Evolutionary conservation across 2,888 invertebrate species (phyloP), one percentile per base, ranked within the genome.

Genomic region (Macrophya annulata): DNA sequence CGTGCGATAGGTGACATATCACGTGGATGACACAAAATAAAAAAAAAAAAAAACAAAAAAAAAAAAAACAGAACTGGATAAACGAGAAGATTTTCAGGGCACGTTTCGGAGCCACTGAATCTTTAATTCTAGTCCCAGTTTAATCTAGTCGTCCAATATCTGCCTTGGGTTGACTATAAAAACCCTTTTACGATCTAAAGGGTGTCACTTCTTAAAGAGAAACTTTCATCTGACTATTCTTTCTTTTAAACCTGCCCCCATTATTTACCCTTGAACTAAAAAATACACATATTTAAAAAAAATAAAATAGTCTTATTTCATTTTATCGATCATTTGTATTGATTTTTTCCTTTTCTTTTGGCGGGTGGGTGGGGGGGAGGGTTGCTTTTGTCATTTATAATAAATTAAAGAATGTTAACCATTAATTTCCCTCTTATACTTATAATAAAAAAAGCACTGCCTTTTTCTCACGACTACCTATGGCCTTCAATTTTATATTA

Each of bases 81-180:
- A 37, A 21, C 21, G 72, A 72, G 31, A 77, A 51, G 79, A 31
- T 40, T 79, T 72, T 43, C 76, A 76, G 15, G 4, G 1, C 21
- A 48, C 45, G 45, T 15, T n/a, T 51, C 55, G 45, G 37, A 77
- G 55, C 40, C 40, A 10, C 59, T 79, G 79, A 79, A 79, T 79
- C 55, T 40, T 79, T 59, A 79, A 79, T 79, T 79, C 59, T 51
- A 59, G 37, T 17, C 79, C 45, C 51, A 40, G 55, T 37, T 59
- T 79, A 79, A 79, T 79, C 79, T 79, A 79, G 79, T 37, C 51
- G 59, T 55, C 79, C 79, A 79, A 79, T 79, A 59, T 79, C 59
- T n/a, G 25, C 55, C 79, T 59, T 31, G 79, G 79, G 59, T 79
- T 37, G 37, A 5, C 79, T 40, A 55, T 79, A 59, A 79, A 74